These are phyloP conservation scores for Grammomys dolichurus DNA, from an alignment of 2,113 vertebrate genomes.

Conservation along the genomic window DNA sequence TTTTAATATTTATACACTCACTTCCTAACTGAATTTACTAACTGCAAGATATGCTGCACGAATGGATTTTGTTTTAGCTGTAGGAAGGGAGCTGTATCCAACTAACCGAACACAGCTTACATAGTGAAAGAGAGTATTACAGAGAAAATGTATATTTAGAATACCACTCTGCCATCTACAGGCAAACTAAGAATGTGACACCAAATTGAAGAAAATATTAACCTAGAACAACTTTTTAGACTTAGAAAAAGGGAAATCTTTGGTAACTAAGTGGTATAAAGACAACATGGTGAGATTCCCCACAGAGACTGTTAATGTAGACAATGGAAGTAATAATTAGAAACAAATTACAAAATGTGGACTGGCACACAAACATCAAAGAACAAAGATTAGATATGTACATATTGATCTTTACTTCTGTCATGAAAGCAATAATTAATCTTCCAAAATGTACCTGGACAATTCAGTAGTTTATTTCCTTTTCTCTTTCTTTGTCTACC, in stretches of 20 bases:
- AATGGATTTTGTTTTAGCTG: constrained; percentile 23
- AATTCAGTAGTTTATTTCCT: not conserved
- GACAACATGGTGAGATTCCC: not conserved
- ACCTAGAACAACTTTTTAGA: not conserved
- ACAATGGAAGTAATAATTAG: not conserved
- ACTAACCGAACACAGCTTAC: not conserved
- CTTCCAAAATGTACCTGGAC: not conserved
- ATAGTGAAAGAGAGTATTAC: constrained; percentile 39
- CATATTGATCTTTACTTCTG: not conserved
- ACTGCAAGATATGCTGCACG: constrained; percentile 16
- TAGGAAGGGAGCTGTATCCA: not conserved
- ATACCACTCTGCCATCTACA: constrained; percentile 86
- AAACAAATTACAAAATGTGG: constrained; percentile 11
- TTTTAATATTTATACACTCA: not conserved
- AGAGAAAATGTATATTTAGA: constrained; percentile 66
- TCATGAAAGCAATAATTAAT: not conserved
- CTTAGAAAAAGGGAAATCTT: not conserved
- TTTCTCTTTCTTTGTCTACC: not conserved
- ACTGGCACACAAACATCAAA: not conserved
- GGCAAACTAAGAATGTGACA: constrained; percentile 70
- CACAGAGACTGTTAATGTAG: not conserved
- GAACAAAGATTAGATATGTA: not conserved
- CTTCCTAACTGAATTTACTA: not conserved
- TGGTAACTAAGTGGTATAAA: not conserved
- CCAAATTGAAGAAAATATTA: not conserved